These are phyloP conservation scores for Sebastes umbrosus DNA, from an alignment of 2,797 vertebrate genomes.

Conservation along the genomic window DNA sequence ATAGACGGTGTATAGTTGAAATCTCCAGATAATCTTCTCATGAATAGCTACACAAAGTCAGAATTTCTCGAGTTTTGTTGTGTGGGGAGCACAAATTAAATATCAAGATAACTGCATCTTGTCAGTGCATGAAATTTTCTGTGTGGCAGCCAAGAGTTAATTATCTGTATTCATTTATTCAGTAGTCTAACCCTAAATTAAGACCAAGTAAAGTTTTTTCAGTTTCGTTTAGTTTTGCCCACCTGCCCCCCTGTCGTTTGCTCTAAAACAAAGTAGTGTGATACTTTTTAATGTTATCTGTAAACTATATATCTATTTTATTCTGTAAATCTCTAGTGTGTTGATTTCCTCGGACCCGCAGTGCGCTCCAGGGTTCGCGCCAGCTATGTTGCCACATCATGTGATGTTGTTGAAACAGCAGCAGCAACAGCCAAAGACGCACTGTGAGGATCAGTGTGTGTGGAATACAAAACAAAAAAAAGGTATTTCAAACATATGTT, in stretches of 20 bases:
- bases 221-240: not conserved
- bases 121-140: not conserved
- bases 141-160: not conserved
- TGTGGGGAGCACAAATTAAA: not conserved
- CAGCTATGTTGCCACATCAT: conserved; percentile 60
- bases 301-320: not conserved
- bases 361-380: conserved; percentile 55
- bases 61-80: not conserved
- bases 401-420: conserved; percentile 60
- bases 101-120: not conserved
- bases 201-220: not conserved
- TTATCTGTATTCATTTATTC: not conserved
- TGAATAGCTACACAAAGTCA: not conserved
- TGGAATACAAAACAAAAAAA: conserved; percentile 14
- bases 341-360: not conserved
- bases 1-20: not conserved
- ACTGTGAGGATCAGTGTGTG: conserved; percentile 4
- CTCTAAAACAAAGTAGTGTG: not conserved
- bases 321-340: not conserved
- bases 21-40: not conserved
- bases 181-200: not conserved
- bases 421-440: not conserved
- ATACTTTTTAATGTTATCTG: not conserved
- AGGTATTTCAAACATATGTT: conserved; percentile 1
- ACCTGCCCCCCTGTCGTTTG: fast-evolving